Evolutionary conservation across 2,113 vertebrate species (phyloP).

Genomic region (Petromus typicus): DNA sequence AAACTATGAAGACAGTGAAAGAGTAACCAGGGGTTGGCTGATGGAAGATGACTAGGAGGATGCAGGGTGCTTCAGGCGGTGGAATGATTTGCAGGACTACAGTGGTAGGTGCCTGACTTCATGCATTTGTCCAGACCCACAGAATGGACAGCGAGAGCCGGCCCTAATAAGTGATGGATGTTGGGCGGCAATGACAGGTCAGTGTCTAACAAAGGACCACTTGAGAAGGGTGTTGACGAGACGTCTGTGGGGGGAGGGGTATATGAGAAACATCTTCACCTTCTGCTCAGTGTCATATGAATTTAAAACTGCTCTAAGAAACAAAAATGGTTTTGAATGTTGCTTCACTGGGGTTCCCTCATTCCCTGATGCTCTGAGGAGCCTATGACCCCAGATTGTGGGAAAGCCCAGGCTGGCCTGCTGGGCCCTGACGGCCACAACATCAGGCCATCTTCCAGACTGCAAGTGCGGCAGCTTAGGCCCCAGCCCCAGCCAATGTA

Average conservation of each 20-base stretch:
- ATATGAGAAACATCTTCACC: not conserved
- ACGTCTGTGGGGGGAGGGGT: not conserved
- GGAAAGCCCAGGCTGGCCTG: not conserved
- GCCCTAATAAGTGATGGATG: not conserved
- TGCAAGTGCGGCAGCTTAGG: not conserved
- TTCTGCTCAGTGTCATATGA: not conserved
- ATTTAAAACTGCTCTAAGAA: not conserved
- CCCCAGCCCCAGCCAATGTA: not conserved
- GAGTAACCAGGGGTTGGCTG: not conserved
- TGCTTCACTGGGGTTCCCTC: not conserved
- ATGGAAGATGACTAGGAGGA: not conserved
- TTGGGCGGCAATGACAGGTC: not conserved
- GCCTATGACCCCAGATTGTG: not conserved
- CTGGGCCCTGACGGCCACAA: not conserved
- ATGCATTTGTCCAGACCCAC: not conserved
- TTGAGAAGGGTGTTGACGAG: too few species aligned
- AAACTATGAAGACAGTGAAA: too few species aligned
- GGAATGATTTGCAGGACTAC: not conserved
- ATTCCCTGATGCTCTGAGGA: not conserved
- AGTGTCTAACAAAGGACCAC: rapidly evolving
- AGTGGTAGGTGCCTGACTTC: not conserved
- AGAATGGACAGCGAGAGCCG: not conserved
- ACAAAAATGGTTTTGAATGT: not conserved
- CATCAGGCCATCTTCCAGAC: not conserved
- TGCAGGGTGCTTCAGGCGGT: not conserved